Conservation (phyloP, 92 coral and sea anemone species). For the Umimayanthus kanabou region DNA sequence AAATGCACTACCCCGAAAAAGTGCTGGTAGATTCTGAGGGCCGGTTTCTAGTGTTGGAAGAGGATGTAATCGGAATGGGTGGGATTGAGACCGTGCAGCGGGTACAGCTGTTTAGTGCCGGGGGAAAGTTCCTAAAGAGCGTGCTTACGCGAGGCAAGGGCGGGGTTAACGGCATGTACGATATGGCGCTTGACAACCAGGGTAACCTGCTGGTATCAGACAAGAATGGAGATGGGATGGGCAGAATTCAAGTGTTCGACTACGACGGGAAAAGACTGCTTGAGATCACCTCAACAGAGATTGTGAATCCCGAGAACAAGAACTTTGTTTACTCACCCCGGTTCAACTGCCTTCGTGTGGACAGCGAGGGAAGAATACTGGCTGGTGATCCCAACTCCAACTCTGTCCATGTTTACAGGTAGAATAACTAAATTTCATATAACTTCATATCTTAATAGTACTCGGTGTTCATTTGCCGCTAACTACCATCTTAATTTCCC, state of each 20-base stretch:
- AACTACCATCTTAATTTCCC: no score
- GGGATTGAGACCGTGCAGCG: slow-evolving; percentile 69
- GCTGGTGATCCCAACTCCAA: slow-evolving; percentile 52
- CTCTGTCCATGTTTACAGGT: slow-evolving; percentile 57
- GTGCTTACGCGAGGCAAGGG: slow-evolving; percentile 81
- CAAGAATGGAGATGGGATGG: slow-evolving; percentile 53
- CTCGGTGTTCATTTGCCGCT: no score
- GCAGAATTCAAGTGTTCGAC: slow-evolving; percentile 81
- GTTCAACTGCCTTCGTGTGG: slow-evolving; percentile 48
- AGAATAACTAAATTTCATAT: background rate
- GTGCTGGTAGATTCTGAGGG: slow-evolving; percentile 76
- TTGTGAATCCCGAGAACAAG: slow-evolving; percentile 19
- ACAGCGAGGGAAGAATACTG: slow-evolving; percentile 66
- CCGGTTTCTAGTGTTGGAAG: slow-evolving; percentile 80
- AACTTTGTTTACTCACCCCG: slow-evolving; percentile 38
- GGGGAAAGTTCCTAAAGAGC: slow-evolving; percentile 74
- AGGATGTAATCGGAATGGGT: slow-evolving; percentile 67
- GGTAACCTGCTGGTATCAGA: slow-evolving; percentile 75
- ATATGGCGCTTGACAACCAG: slow-evolving; percentile 79
- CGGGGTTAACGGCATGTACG: slow-evolving; percentile 79
- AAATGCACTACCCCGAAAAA: slow-evolving; percentile 72
- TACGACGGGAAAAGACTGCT: slow-evolving; percentile 71
- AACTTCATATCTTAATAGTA: no score
- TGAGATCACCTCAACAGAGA: slow-evolving; percentile 43
- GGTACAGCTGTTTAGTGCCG: slow-evolving; percentile 73